Conservation (phyloP, 2,797 vertebrate genomes). For the Pseudochaenichthys georgianus region DNA sequence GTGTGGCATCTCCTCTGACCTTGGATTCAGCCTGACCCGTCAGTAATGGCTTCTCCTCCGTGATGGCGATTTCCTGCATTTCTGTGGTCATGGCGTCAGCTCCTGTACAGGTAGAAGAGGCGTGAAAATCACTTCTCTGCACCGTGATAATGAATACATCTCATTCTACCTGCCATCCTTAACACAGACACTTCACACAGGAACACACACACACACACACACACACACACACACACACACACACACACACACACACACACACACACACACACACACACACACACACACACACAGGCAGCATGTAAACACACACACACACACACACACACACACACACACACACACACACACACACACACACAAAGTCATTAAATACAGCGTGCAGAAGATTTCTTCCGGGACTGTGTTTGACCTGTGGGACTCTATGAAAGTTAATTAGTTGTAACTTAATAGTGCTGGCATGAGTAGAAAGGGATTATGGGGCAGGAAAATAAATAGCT, state of each 20-base stretch:
- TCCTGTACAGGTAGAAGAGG: slow-evolving; percentile 61
- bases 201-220: slow-evolving; percentile 10
- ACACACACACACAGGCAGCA: neutral
- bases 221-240: neutral
- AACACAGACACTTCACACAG: neutral
- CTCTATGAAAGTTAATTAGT: slow-evolving; percentile 75
- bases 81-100: slow-evolving; percentile 89
- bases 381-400: slow-evolving; percentile 36
- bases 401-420: slow-evolving; percentile 51
- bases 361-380: slow-evolving; percentile 53
- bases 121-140: neutral
- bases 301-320: slow-evolving; percentile 15
- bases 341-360: slow-evolving; percentile 26
- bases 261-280: slow-evolving; percentile 20
- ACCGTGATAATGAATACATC: neutral
- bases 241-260: neutral
- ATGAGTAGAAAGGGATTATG: slow-evolving; percentile 48
- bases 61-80: slow-evolving; percentile 93
- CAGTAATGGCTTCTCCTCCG: slow-evolving; percentile 91
- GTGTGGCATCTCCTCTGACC: slow-evolving; percentile 66
- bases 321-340: neutral
- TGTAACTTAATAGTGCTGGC: slow-evolving; percentile 45
- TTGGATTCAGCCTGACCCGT: slow-evolving; percentile 86
- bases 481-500: slow-evolving; percentile 14
- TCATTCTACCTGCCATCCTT: neutral